Evolutionary conservation across 1,140 invertebrate genomes (phyloP), one percentile per base, ranked within the genome.

Genomic region (Pentalonia nigronervosa): DNA sequence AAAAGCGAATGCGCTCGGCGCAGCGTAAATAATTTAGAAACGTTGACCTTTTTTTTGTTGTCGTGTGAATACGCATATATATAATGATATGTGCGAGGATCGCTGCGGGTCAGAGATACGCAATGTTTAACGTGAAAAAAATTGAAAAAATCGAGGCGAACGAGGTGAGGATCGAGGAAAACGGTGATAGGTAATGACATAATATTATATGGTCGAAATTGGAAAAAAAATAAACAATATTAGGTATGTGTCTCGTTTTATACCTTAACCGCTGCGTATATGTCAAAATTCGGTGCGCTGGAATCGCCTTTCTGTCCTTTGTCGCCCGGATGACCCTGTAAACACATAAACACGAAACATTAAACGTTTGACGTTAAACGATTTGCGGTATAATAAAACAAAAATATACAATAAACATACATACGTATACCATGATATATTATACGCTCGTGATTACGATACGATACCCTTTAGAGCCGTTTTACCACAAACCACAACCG

Each of bases 251-350:
- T 50, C 2, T 34, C 23, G 1, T 89, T 25, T 89, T 97, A 41
- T 41, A 98, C 98, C 97, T 98, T 98, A 94, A 98, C 97, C 94
- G 98, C 97, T 94, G 98, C 97, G 95, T 98, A 97, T 50, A 98
- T 97, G 95, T 98, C 98, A 94, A 98, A 98, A 81, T 98, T 98
- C 56, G 97, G 97, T 95, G 97, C 98, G 94, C 98, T 98, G 89
- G 97, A 96, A 94, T 98, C 97, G 67, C 97, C 98, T 95, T 98
- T 98, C 94, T 97, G 96, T 87, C 98, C 98, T 95, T 98, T 98
- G 93, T 98, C 97, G 11, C 98, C 98, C 84, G 97, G 96, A 95
- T 96, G 96, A 84, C 98, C 98, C 97, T 99, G 96, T 60, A 96
- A 96, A 94, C 93, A 94, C 21, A 90, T 91, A 94, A 9, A 41